Evolutionary conservation across 1,140 invertebrate species (phyloP).

Genomic region (Drosophila lacteicornis): DNA sequence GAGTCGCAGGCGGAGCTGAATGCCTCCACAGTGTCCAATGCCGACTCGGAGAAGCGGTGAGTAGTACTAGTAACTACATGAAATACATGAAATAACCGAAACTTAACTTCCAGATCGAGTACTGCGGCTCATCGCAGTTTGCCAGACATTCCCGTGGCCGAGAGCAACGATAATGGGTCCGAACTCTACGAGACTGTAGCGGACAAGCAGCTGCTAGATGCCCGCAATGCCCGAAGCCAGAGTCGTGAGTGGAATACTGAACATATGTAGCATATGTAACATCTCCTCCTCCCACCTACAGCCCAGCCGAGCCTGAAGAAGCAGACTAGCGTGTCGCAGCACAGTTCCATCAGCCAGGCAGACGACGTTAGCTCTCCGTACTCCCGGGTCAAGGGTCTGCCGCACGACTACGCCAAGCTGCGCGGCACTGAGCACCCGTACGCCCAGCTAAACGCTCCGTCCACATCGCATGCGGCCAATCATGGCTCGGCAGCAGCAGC

Average conservation of each 20-base stretch:
- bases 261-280: too few species aligned
- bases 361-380: constrained; percentile 87
- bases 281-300: constrained; percentile 16
- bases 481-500: constrained; percentile 51
- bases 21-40: constrained; percentile 78
- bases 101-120: constrained; percentile 62
- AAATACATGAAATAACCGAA: background rate
- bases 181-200: constrained; percentile 89
- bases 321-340: constrained; percentile 86
- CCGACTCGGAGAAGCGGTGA: constrained; percentile 80
- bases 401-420: constrained; percentile 86
- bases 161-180: constrained; percentile 87
- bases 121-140: constrained; percentile 87
- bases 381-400: constrained; percentile 86
- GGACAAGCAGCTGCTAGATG: constrained; percentile 85
- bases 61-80: background rate
- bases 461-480: constrained; percentile 59
- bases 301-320: constrained; percentile 79
- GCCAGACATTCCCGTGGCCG: constrained; percentile 88
- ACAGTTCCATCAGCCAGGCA: constrained; percentile 87
- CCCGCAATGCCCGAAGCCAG: constrained; percentile 63
- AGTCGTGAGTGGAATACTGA: constrained; percentile 66
- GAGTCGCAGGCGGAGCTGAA: constrained; percentile 78
- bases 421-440: constrained; percentile 88
- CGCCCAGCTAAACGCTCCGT: constrained; percentile 87